Evolutionary conservation across 2,797 vertebrate genomes (phyloP).

Genomic region (Emys orbicularis): DNA sequence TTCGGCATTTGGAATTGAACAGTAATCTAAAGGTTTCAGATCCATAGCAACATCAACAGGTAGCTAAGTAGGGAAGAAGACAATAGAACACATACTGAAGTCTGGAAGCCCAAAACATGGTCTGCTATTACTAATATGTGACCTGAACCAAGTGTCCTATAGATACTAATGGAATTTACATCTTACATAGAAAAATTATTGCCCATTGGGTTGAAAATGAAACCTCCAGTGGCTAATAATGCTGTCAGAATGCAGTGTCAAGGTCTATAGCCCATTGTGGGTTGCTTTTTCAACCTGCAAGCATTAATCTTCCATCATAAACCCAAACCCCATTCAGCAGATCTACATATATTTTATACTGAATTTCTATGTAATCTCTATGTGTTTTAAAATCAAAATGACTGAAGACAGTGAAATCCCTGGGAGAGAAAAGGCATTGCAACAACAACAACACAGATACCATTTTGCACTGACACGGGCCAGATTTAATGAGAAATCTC

Average conservation of each 20-base stretch:
- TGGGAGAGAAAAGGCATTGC: background rate
- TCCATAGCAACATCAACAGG: background rate
- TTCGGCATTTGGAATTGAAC: background rate
- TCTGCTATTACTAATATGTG: background rate
- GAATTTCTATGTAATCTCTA: background rate
- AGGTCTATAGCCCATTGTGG: background rate
- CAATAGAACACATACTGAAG: background rate
- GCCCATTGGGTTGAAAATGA: background rate
- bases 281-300: rapidly evolving
- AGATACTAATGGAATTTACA: background rate
- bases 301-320: rapidly evolving
- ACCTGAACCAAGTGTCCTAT: background rate
- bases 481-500: background rate
- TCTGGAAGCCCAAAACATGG: rapidly evolving
- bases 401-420: background rate
- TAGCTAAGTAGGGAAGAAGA: background rate
- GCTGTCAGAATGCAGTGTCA: background rate
- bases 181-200: background rate
- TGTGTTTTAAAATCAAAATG: background rate
- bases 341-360: rapidly evolving
- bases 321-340: background rate
- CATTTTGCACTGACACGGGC: background rate
- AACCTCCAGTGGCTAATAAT: background rate
- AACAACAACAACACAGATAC: background rate
- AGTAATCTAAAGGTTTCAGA: background rate